Base-by-base conservation (phyloP, 2,113 vertebrate genomes). In the Turnix velox region DNA sequence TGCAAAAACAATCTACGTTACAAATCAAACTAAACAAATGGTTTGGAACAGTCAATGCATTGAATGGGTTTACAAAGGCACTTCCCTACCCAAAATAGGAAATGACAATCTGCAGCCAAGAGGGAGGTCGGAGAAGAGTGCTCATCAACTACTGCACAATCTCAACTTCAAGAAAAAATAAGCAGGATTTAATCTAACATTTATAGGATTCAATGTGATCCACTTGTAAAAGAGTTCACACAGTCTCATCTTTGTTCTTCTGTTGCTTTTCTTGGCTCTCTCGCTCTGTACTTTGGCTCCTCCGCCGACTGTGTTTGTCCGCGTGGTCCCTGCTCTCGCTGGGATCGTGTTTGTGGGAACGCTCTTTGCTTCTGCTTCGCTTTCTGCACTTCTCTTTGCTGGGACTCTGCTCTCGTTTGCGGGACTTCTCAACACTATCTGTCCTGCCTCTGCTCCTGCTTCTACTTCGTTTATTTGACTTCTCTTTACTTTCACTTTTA, bases 171-270 rank as follows among this genome's bases (percentile, higher is more conserved):
- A 96, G 91, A 93, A 97, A 93, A 95, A 95, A 96, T 95, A 97
- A 98, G 97, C 96, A 96, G 95, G 92, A 97, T 97, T 97, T 98
- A 97, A 97, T 96, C 97, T 97, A 97, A 97, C 96, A 97, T 97
- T 95, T 97, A 97, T 96, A 98, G 98, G 98, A 98, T 98, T 98
- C 98, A 98, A 98, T 98, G 97, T 98, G 98, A 98, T 98, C 98
- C 98, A 97, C 95, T 97, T 97, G 95, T 91, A 52, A 95, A 94
- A 97, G 87, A 84, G 78, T 96, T 98, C 97, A 98, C 96, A 96
- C 93, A 97, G 97, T 97, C 97, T 98, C 98, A 67, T 98, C 98
- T 97, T 97, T 97, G 97, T 93, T 97, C 96, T 97, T 98, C 22
- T 97, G 96, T 84, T 97, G 97, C 90, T 98, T 98, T 80, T 98